These are phyloP conservation scores for Prorops nasuta DNA, from an alignment of 1,140 invertebrate species.

Conservation along the genomic window DNA sequence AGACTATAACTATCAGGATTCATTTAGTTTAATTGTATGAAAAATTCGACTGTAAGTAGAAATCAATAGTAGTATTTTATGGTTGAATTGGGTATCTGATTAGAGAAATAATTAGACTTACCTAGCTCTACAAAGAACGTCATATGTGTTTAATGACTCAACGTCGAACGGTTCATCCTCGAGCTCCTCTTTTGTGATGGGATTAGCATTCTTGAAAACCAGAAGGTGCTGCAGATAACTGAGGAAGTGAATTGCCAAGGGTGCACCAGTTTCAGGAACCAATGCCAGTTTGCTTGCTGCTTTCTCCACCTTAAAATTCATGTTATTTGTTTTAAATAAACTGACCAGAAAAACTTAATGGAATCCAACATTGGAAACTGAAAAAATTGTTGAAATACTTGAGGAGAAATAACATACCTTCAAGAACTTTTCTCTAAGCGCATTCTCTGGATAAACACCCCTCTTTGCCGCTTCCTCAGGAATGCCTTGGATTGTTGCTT, in stretches of 20 bases:
- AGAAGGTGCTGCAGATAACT: conserved; percentile 84
- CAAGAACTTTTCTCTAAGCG: conserved; percentile 79
- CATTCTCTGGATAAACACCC: conserved; percentile 84
- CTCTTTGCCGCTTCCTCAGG: conserved; percentile 72
- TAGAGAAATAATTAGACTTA: conserved; percentile 44
- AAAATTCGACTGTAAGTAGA: too few relatives aligned
- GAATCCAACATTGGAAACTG: neutral
- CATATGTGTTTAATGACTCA: conserved; percentile 76
- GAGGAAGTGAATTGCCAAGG: conserved; percentile 77
- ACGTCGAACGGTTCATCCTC: conserved; percentile 70
- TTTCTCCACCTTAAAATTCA: conserved; percentile 64
- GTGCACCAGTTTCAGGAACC: conserved; percentile 78
- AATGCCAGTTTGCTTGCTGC: conserved; percentile 75
- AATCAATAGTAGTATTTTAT: too few relatives aligned
- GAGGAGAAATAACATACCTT: conserved; percentile 57
- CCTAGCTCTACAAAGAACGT: conserved; percentile 83
- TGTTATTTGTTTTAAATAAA: too few relatives aligned
- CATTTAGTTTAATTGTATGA: too few relatives aligned
- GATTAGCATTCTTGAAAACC: conserved; percentile 64
- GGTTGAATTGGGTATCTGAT: neutral
- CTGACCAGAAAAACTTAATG: neutral
- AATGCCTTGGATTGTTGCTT: conserved; percentile 72
- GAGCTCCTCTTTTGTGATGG: conserved; percentile 68
- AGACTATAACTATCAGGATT: too few relatives aligned
- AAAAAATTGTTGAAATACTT: neutral